These are phyloP conservation scores for Rousettus madagascariensis DNA, from an alignment of 2,797 vertebrate species.

Conservation along the genomic window DNA sequence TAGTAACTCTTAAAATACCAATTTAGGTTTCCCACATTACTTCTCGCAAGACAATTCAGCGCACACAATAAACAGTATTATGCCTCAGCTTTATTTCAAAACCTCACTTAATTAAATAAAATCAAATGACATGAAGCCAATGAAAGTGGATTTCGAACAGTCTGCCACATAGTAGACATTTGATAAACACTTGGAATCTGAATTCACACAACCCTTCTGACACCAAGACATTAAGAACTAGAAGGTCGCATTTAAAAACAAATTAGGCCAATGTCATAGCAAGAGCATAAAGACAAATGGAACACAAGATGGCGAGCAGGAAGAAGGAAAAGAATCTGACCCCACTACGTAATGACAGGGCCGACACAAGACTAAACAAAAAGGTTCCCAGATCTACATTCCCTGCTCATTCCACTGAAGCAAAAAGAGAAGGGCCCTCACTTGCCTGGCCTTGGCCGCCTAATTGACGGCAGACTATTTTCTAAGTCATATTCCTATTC, in stretches of 20 bases:
- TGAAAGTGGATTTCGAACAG: neutral
- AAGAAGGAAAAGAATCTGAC: neutral
- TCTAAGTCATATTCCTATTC: neutral
- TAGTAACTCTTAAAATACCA: constrained; percentile 4
- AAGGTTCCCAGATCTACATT: neutral
- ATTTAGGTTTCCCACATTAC: neutral
- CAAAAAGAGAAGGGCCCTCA: neutral
- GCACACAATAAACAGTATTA: neutral
- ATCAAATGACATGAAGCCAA: neutral
- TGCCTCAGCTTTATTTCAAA: neutral
- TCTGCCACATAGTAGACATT: neutral
- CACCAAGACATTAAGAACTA: constrained; percentile 3
- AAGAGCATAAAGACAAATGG: neutral
- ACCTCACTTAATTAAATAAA: neutral
- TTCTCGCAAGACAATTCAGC: neutral
- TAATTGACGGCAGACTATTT: neutral
- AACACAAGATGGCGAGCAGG: neutral
- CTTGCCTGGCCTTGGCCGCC: neutral
- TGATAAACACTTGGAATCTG: neutral
- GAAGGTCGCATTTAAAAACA: neutral
- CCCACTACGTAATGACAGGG: neutral
- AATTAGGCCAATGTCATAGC: neutral
- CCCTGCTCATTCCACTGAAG: neutral
- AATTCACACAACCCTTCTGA: neutral
- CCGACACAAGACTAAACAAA: neutral